Base-by-base conservation (phyloP, 2,888 invertebrate genomes). In the Nephrotoma flavescens region DNA sequence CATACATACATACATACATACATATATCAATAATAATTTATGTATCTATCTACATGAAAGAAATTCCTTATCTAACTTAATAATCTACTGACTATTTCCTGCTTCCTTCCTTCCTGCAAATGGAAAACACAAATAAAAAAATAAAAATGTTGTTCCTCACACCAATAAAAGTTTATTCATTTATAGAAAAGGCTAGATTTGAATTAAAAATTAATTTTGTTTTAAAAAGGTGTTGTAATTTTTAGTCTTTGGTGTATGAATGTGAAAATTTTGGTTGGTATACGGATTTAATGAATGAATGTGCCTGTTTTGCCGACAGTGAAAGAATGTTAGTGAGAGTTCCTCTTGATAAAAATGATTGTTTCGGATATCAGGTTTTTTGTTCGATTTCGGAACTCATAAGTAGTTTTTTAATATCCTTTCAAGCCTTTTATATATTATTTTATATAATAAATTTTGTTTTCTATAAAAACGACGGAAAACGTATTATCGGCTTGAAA, bases 31-130 rank as follows among this genome's bases (percentile, higher is more conserved):
- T 71, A 71, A 71, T 71, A 71, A 71, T 71, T 71, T 71, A 71
- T 71, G 71, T 71, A 71, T 71, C 19, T 71, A 19, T 71, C 9
- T 71, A 9, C 31, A 71, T 31, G 15, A 52, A n/a, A 15, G 52
- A 71, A 31, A 31, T 71, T 84, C 42, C 42, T 42, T 84, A 84
- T 84, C 84, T 84, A 42, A 42, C n/a, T 84, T 84, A 42, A 84
- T 84, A 84, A 84, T 84, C 84, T 42, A 84, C 84, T 84, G 84
- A 84, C 84, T 84, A 84, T 84, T 84, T 84, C 84, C 84, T 84
- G 7, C 12, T 84, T 84, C 84, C 84, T 84, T 84, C 84, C 84
- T 41, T 84, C 71, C 71, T 71, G 71, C 71, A 71, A 71, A 71
- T 71, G 71, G 71, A 71, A 71, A 71, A 71, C 71, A 71, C 31